Evolutionary conservation across 1,140 invertebrate genomes (phyloP), one percentile per base, ranked within the genome.

Genomic region (Wasmannia auropunctata): DNA sequence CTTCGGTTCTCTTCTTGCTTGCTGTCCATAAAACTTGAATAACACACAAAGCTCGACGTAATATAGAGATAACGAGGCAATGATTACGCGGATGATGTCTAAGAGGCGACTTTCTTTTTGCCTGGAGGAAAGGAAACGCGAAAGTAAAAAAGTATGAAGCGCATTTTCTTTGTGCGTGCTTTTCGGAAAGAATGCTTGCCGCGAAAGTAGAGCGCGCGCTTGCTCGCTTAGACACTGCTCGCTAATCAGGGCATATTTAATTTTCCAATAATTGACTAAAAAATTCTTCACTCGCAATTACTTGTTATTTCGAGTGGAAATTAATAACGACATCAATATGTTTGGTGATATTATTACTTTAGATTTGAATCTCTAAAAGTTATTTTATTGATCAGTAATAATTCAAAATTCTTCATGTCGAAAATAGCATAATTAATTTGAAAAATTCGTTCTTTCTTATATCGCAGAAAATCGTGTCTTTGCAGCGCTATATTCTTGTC

Each of bases 221-320:
- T 43, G 3, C 37, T 67, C 34, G 63, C 51, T 70, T 51, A n/a
- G 4, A 56, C 11, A 58, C 40, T 16, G 34, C 10, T 22, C 11
- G n/a, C 31, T n/a, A 14, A 56, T 54, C 22, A 37, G 37, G 56
- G 31, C 14, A 54, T 6, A 65, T 65, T 65, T 31, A 22, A 25
- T 56, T 74, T 74, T 56, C n/a, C n/a, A 74, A 56, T 74, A 56
- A 74, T 37, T 74, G 56, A 74, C n/a, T 16, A n/a, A 6, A 22
- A 31, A 28, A 14, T 10, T 31, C 3, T 37, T 54, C 37, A 25
- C n/a, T 56, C 22, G 31, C 11, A 56, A 10, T 25, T 54, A n/a
- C 49, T 74, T 22, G 25, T 22, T 10, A 31, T 51, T 72, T 72
- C 0, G 28, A 72, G 16, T 49, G 8, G 25, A 74, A 37, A 74